A percentile compares a stretch with the other conserved stretches of the same genome.
These are phyloP conservation scores for Aleadryas rufinucha DNA, from an alignment of 2,113 vertebrate species.

Conservation along the genomic window DNA sequence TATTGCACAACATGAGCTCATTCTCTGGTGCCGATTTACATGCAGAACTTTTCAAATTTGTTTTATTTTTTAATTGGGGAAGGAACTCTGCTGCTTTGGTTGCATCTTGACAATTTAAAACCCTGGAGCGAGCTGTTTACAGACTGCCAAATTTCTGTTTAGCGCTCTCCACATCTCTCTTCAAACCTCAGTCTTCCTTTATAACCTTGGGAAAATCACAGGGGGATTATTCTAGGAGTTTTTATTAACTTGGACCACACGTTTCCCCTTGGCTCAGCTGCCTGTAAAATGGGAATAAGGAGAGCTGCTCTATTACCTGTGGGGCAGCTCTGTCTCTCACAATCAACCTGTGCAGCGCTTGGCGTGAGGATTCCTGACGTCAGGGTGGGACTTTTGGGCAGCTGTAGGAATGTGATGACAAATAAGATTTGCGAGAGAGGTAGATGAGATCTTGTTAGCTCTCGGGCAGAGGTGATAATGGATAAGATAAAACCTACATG, in stretches of 20 bases:
- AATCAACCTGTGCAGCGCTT: not conserved
- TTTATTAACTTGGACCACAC: not conserved
- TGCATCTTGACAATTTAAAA: not conserved
- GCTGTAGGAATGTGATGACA: not conserved
- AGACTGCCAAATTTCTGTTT: not conserved
- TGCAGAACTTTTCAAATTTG: not conserved
- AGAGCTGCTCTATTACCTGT: not conserved
- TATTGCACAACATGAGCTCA: not conserved
- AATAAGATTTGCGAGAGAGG: not conserved
- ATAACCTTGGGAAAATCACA: not conserved
- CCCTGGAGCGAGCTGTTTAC: not conserved
- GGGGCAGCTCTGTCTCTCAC: not conserved
- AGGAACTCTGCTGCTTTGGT: not conserved
- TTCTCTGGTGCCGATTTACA: not conserved
- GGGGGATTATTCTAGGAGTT: not conserved
- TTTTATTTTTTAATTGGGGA: not conserved
- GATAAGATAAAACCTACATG: conserved; percentile 39
- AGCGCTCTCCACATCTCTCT: not conserved
- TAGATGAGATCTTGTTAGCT: conserved; percentile 7
- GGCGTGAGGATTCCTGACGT: not conserved
- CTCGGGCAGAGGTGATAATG: conserved; percentile 4
- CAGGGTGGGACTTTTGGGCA: not conserved
- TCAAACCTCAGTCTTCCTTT: not conserved
- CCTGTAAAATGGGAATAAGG: not conserved
- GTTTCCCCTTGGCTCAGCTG: not conserved